Conservation (phyloP, 2,113 vertebrate species). For the Syngnathus typhle region DNA sequence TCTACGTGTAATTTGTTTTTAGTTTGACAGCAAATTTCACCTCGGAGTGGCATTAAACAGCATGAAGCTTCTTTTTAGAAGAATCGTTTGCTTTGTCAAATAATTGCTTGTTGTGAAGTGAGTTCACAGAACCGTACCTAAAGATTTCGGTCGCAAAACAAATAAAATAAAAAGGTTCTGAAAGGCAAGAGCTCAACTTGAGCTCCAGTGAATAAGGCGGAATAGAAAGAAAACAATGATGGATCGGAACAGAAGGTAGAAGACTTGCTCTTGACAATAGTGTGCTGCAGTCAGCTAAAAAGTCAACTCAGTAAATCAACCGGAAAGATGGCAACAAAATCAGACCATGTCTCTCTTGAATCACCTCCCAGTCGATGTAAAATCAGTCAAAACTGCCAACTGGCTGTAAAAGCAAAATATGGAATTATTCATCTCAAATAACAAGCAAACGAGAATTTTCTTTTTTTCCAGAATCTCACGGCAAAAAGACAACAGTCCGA, state of each 20-base stretch:
- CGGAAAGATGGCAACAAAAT: constrained; percentile 50
- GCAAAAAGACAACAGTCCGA: neutral
- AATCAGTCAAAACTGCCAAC: constrained; percentile 50
- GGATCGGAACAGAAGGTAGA: constrained; percentile 48
- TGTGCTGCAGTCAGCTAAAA: constrained; percentile 50
- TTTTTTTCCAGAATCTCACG: neutral
- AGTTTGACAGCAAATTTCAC: too few relatives aligned
- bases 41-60: too few relatives aligned
- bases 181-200: constrained; percentile 3
- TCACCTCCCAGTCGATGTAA: constrained; percentile 38
- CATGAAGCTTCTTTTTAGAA: too few relatives aligned
- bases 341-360: constrained; percentile 46
- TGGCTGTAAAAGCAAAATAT: constrained; percentile 42
- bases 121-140: too few relatives aligned
- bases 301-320: constrained; percentile 53
- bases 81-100: too few relatives aligned
- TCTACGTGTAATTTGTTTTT: too few relatives aligned
- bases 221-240: constrained; percentile 30
- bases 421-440: constrained; percentile 3
- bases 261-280: constrained; percentile 52
- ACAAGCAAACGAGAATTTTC: neutral
- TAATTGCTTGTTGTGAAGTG: too few relatives aligned
- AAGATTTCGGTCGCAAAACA: too few relatives aligned
- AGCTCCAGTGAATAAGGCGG: constrained; percentile 31
- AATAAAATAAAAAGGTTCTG: neutral